Evolutionary conservation across 2,888 invertebrate genomes (phyloP), one percentile per base, ranked within the genome.

Genomic region (Cordilura impudica): DNA sequence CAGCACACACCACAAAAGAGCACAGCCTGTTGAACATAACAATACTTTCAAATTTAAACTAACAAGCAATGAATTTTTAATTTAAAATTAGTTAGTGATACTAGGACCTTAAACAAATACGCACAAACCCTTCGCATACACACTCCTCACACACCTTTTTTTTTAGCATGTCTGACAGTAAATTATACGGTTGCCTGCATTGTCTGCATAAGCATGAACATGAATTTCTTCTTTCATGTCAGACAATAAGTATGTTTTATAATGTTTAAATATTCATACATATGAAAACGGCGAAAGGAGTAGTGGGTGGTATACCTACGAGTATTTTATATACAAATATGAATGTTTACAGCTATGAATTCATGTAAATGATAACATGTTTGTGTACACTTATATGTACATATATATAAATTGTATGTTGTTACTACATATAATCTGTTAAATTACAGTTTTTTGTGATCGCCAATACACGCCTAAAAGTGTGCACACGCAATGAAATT

Each of bases 151-250:
- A 63, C 61, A 63, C 61, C 53, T 53, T 66, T 54, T 26, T 10
- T 63, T 66, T 45, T 14, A 53, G 43, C 53, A 43, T 43, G 26
- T 56, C 58, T 29, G 60, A 71, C 70, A 74, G 71, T 79, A 74
- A 79, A 79, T 79, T 79, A 79, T 66, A 74, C 61, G 71, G 60
- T 70, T 74, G 69, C 69, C 74, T 78, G 78, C 73, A 74, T 74
- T 78, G 74, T 74, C 78, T 79, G 74, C 74, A 74, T 58, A 53
- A 65, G 65, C 66, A 79, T 79, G 49, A 66, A 73, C 69, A 73
- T 73, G 65, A 69, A 74, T 49, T 54, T 39, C 60, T 69, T 69
- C 70, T 77, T 69, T 69, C 43, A 69, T 75, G 61, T 67, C 66
- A 61, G 72, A 71, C 71, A 73, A 63, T 73, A 54, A 72, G 56